Base-by-base conservation (phyloP, 2,888 invertebrate genomes). In the Meiosimyza platycephala region DNA sequence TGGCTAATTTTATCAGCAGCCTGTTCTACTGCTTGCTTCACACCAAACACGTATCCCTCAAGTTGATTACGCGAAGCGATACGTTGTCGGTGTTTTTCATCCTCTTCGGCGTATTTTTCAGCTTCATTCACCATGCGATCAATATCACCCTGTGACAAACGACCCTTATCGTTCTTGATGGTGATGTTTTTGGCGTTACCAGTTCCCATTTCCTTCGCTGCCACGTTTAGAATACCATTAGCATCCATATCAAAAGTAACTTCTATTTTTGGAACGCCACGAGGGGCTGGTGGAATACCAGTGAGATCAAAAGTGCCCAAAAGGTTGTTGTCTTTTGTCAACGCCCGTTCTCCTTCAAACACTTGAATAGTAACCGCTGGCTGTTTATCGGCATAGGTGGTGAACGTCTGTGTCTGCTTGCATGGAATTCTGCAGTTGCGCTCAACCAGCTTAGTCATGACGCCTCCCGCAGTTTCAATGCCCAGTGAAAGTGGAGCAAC, bases 261-360 rank as follows among this genome's bases (percentile, higher is more conserved):
- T 84, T 94, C 97, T 88, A 92, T 96, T 87, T 91, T 95, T 76
- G 92, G 97, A 76, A 93, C 96, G 84, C 93, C 98, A 76, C 92
- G 94, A 73, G 92, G 98, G 84, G 94, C 95, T n/a, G 98, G 97
- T 2, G 98, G 97, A 83, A 98, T 98, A 51, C 97, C 97, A 7
- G 95, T 94, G 69, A 99, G 90, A 87, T 98, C 96, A 88, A 99
- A 99, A 85, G 95, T 98, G 72, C 98, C 98, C 76, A 99, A 90
- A 59, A 96, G 89, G 86, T 98, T 95, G 89, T 97, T 97, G 87
- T 96, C 96, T 83, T 94, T 95, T 78, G 96, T 96, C 95, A 97
- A 94, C 60, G 95, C 95, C 51, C 95, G 89, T 86, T 94, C 94
- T 48, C 94, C 94, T 84, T 94, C 93, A 83, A 90, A 92, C 18